A percentile compares a stretch with the other conserved stretches of the same genome.
Conservation (phyloP, 2,113 vertebrate species). For the Parus major region DNA sequence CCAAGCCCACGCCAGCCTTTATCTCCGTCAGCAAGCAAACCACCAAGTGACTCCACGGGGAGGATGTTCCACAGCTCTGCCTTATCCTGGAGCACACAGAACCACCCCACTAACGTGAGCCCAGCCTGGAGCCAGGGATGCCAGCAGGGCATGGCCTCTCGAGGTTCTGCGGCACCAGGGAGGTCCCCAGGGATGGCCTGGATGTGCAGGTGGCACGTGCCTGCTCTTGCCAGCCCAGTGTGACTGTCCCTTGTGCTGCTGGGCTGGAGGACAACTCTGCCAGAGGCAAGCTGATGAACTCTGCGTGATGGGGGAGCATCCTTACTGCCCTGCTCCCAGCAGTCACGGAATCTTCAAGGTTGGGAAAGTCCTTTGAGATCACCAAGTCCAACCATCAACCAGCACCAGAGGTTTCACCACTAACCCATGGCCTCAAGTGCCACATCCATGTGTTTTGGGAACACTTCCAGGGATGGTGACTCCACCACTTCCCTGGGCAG, state of each 20-base stretch:
- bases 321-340: not conserved
- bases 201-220: not conserved
- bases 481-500: not conserved
- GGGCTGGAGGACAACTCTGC: not conserved
- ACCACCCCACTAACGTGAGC: fast-evolving
- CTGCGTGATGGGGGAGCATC: fast-evolving
- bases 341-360: not conserved
- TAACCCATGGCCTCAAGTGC: not conserved
- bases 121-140: not conserved
- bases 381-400: not conserved
- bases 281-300: not conserved
- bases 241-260: not conserved
- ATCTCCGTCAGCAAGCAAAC: not conserved
- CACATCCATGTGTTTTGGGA: not conserved
- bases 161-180: fast-evolving
- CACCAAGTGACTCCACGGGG: fast-evolving
- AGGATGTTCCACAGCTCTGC: not conserved
- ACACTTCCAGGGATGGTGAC: not conserved
- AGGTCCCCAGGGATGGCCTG: fast-evolving
- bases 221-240: not conserved
- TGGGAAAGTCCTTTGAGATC: not conserved
- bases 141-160: not conserved
- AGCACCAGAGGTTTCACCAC: not conserved
- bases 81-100: not conserved
- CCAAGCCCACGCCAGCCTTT: not conserved